These are phyloP conservation scores for Cryptomyrus ogoouensis DNA, from an alignment of 2,113 vertebrate species.

Conservation along the genomic window DNA sequence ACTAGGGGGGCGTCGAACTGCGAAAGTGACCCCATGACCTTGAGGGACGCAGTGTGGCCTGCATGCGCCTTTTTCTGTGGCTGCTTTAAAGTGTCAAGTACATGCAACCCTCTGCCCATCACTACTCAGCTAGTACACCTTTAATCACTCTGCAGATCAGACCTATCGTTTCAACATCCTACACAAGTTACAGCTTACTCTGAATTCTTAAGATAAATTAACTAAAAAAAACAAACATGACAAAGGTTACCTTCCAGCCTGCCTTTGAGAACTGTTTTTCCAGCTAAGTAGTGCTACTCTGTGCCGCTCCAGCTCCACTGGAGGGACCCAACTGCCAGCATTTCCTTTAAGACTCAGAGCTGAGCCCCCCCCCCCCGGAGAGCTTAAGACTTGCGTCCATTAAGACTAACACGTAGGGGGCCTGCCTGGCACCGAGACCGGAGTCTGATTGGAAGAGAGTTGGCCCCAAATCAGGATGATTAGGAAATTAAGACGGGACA, in stretches of 20 bases:
- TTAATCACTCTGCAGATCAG: background rate
- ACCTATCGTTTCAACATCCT: background rate
- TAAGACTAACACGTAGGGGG: background rate
- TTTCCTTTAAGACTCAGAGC: background rate
- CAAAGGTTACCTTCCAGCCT: background rate
- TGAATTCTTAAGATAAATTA: background rate
- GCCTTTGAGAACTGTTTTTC: background rate
- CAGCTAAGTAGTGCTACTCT: background rate
- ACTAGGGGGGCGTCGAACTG: constrained; percentile 10
- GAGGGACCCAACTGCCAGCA: background rate
- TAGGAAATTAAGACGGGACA: constrained; percentile 84
- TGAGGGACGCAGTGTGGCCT: background rate
- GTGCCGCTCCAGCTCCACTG: background rate
- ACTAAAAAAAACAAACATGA: background rate
- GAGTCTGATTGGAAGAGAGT: constrained; percentile 75
- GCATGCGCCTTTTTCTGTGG: background rate
- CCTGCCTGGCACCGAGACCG: constrained; percentile 62
- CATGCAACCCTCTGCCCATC: background rate
- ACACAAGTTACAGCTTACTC: background rate
- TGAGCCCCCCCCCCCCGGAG: background rate
- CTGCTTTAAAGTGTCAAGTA: background rate
- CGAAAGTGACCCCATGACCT: background rate
- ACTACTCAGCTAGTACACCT: background rate
- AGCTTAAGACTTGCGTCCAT: background rate
- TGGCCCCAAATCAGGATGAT: constrained; percentile 84